Base-by-base conservation (phyloP, 2,113 vertebrate genomes). In the Rhinolophus sinicus region DNA sequence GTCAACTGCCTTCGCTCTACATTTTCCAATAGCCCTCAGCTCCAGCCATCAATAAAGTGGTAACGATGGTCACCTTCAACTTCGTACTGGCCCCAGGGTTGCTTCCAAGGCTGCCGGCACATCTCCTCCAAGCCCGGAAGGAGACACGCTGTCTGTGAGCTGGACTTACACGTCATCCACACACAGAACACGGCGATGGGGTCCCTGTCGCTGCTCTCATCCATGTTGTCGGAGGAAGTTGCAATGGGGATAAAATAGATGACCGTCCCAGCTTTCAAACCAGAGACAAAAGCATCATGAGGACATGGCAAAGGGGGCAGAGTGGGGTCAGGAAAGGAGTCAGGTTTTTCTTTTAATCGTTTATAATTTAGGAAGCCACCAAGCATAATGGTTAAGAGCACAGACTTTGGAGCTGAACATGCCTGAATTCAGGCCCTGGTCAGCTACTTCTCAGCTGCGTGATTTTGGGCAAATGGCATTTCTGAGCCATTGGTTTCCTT, bases 121-220 rank as follows among this genome's bases (percentile, higher is more conserved):
- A 2, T 1, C 33, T 3, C 14, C 30, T 24, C 0, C 0, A 0
- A 1, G 26, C 78, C 64, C 21, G 11, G 91, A 72, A 26, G 22
- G 47, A 75, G 75, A 88, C 84, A 76, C 6, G 0, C 54, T 11
- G 35, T 72, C 35, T 0, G 5, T 1, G 10, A 80, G 40, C n/a
- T 28, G 35, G 64, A 15, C 52, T 33, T 22, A 8, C 0, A 33
- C 6, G 40, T 44, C 15, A 2, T 26, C 60, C 28, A 22, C 78
- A 0, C 8, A 8, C 9, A 64, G 44, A 44, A 22, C 54, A 0
- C 2, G 0, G 58, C 0, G 19, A 30, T 8, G 28, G 38, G 9
- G 58, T 30, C 35, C 58, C 73, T 0, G 19, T 5, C 4, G 1
- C 93, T 50, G 8, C 62, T 56, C 5, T 5, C 0, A 0, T 5